Base-by-base conservation (phyloP, 2,888 invertebrate genomes). In the Atrina japonica region DNA sequence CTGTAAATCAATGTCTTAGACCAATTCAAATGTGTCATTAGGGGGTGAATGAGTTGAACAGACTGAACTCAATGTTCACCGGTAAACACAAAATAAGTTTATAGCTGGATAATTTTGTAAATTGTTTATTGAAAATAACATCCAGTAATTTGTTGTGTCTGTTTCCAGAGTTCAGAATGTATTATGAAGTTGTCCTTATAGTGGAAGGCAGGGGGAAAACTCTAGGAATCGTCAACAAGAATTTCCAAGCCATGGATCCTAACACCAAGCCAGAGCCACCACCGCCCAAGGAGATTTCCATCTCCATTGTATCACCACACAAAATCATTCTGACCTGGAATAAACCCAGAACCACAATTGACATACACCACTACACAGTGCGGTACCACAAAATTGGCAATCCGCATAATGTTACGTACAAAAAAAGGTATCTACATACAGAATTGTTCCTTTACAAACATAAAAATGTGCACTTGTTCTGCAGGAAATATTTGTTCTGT, bases 181-280 rank as follows among this genome's bases (percentile, higher is more conserved):
- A 74, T 60, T 82, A 78, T 66, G 68, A 76, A 41, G 67, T 76
- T 0, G 71, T 77, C 21, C 75, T 81, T 40, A 71, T 77, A 66
- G 77, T 76, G 5, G 59, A 65, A 45, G 61, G 72, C 11, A 43
- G 53, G 11, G 65, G 66, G 11, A 66, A 61, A 14, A 70, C 76
- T 0, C 52, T 76, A 7, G 74, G 76, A 18, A 75, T 65, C 7
- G 79, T 77, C 0, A 74, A 70, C 6, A 72, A 73, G 11, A 50
- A 71, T 29, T 78, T 78, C 50, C 77, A 81, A 67, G 71, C 76
- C 9, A 60, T 70, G 2, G 50, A 45, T 16, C 78, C 76, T 0
- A 61, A 64, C 11, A 64, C 63, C 21, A 27, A 41, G 0, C 75
- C 71, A 21, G 70, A 76, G 18, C 81, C 81, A 7, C 81, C 79